Evolutionary conservation across 2,113 vertebrate species (phyloP), one percentile per base, ranked within the genome.

Genomic region (Chroicocephalus ridibundus): DNA sequence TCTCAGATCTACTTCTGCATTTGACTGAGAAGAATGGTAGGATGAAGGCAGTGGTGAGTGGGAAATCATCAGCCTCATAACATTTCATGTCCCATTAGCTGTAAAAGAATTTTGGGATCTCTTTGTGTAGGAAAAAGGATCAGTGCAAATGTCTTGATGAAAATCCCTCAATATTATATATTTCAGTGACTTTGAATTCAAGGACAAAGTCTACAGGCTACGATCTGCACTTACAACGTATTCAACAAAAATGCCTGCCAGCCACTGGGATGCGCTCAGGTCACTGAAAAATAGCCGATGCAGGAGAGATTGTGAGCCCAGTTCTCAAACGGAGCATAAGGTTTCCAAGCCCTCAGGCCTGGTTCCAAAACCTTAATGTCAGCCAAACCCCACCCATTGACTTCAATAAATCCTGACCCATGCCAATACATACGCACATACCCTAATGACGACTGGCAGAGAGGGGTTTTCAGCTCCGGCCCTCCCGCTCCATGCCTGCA

Each of bases 191-290:
- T 93, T 85, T 71, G 70, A 89, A 77, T 82, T 88, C 89, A 96
- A 96, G 91, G 78, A 86, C 75, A 82, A 92, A 90, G 71, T 82
- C 62, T 27, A 66, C 91, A 94, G 60, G 32, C 40, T 84, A 12
- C 82, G 78, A 13, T 21, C 79, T 82, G 77, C 36, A 29, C 42
- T 88, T 82, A 31, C 18, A 49, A 5, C 16, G 25, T 31, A 36
- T 26, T 52, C 29, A 83, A n/a, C 3, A 15, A 22, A 77, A 95
- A 31, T 13, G 42, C 66, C 54, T 70, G 76, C 74, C 36, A 70
- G 49, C 77, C 71, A 3, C 62, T 51, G 93, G 91, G 93, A 95
- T 7, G 0, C 51, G 64, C 54, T 74, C 70, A 18, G 62, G 89
- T 77, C 93, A 94, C 62, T 31, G 87, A 58, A 80, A 95, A 95